phyloP scores from a whole-genome alignment of 1,140 invertebrate genomes.

The Helicoverpa armigera region DNA sequence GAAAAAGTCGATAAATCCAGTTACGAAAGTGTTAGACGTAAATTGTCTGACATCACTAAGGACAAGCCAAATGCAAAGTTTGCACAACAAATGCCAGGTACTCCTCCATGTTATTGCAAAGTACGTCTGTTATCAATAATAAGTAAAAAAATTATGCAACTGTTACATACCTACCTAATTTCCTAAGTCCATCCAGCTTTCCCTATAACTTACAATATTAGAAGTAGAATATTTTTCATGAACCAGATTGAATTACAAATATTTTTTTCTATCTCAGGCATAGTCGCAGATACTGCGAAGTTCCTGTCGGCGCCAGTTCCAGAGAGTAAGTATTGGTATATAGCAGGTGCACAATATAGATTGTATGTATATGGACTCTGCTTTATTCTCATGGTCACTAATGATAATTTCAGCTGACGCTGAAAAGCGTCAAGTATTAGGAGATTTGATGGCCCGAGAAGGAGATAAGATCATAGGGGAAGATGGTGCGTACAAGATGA shows the following conservation, averaged over 20 bases:
- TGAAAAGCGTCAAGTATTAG: slow-evolving; percentile 67
- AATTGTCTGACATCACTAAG: slow-evolving; percentile 59
- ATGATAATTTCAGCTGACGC: slow-evolving; percentile 51
- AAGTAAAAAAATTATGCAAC: too few species aligned
- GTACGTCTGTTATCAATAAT: too few species aligned
- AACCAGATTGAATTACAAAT: neutral
- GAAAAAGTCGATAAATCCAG: slow-evolving; percentile 68
- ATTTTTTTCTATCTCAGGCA: slow-evolving; percentile 54
- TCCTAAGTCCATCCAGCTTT: too few species aligned
- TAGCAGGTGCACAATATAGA: too few species aligned
- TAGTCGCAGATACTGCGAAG: slow-evolving; percentile 69
- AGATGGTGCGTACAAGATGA: slow-evolving; percentile 68
- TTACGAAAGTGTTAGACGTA: slow-evolving; percentile 64
- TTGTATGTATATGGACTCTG: too few species aligned
- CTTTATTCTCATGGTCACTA: too few species aligned
- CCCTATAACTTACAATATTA: too few species aligned
- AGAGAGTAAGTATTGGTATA: slow-evolving; percentile 63
- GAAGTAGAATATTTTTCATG: neutral
- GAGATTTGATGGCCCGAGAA: slow-evolving; percentile 69
- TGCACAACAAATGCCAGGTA: slow-evolving; percentile 65
- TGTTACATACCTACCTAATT: too few species aligned
- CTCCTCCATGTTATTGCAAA: neutral
- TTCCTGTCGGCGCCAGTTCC: slow-evolving; percentile 68
- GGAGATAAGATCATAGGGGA: slow-evolving; percentile 61
- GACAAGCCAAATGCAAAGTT: slow-evolving; percentile 60